Evolutionary conservation across 2,888 invertebrate species (phyloP).

Genomic region (Mongoloraphidia duomilia): DNA sequence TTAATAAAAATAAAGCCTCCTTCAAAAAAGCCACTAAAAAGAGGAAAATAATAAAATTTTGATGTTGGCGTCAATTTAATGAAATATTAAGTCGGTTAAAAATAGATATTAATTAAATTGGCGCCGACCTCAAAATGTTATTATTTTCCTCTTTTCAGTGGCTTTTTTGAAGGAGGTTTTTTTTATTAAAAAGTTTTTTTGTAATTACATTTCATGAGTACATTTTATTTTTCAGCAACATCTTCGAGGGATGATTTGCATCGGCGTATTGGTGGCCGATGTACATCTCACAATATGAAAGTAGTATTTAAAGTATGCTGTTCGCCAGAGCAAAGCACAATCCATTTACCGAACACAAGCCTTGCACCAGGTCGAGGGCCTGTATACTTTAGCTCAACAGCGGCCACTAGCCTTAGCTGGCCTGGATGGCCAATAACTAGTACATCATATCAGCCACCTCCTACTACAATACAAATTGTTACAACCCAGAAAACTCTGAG

Average conservation of each 20-base stretch:
- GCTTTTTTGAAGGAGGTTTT: too few relatives aligned
- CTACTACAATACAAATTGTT: conserved; percentile 34
- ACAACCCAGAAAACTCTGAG: too few relatives aligned
- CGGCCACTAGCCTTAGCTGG: conserved; percentile 29
- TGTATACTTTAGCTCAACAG: conserved; percentile 20
- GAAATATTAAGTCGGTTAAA: too few relatives aligned
- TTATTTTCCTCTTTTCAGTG: too few relatives aligned
- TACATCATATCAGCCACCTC: conserved; percentile 39
- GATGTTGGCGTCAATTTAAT: too few relatives aligned
- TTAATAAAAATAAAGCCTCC: too few relatives aligned
- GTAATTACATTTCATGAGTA: not conserved
- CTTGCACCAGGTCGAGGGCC: conserved; percentile 25
- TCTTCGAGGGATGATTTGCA: conserved; percentile 80
- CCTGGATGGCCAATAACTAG: conserved; percentile 36
- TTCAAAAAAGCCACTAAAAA: too few relatives aligned
- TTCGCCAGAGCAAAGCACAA: conserved; percentile 50
- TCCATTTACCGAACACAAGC: conserved; percentile 24
- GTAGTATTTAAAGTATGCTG: conserved; percentile 89
- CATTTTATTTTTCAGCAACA: conserved; percentile 45
- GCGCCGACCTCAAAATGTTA: too few relatives aligned
- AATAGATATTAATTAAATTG: too few relatives aligned
- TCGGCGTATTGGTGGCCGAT: conserved; percentile 77
- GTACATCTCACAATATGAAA: conserved; percentile 83
- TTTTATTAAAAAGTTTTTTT: too few relatives aligned
- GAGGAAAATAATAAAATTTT: too few relatives aligned